These are phyloP conservation scores for Phyllotis vaccarum DNA, from an alignment of 2,797 vertebrate genomes.

Conservation along the genomic window DNA sequence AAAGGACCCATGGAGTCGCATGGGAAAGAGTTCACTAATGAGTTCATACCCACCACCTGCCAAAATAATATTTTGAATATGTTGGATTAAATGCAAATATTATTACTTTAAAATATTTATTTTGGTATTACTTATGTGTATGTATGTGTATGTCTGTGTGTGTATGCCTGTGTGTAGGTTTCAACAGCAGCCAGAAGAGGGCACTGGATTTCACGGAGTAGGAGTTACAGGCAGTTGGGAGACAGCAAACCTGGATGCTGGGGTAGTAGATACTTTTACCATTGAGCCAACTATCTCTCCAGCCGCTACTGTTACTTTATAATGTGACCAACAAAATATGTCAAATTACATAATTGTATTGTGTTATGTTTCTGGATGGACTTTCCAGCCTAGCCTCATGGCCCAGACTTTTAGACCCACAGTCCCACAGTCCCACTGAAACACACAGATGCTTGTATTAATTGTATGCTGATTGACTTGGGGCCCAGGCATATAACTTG, in stretches of 20 bases:
- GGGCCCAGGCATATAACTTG: no score
- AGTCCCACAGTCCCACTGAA: no score
- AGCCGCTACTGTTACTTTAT: background rate
- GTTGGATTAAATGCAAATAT: constrained; percentile 13
- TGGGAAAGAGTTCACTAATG: background rate
- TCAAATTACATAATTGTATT: background rate
- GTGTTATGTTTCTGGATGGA: no score
- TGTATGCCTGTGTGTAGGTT: background rate
- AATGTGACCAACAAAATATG: background rate
- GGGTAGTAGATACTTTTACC: background rate
- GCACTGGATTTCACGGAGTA: background rate
- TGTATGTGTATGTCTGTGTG: background rate
- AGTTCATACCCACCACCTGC: background rate
- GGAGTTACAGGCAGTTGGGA: background rate
- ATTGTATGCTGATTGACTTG: no score
- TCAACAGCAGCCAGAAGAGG: background rate
- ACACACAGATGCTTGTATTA: no score
- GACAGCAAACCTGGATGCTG: background rate
- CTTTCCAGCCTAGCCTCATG: no score
- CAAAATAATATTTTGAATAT: background rate
- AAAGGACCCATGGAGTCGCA: background rate
- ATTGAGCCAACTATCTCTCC: background rate
- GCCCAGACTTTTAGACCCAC: no score
- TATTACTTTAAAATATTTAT: background rate
- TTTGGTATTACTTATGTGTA: background rate